These are phyloP conservation scores for Helostoma temminkii DNA, from an alignment of 2,797 vertebrate genomes.

Conservation along the genomic window DNA sequence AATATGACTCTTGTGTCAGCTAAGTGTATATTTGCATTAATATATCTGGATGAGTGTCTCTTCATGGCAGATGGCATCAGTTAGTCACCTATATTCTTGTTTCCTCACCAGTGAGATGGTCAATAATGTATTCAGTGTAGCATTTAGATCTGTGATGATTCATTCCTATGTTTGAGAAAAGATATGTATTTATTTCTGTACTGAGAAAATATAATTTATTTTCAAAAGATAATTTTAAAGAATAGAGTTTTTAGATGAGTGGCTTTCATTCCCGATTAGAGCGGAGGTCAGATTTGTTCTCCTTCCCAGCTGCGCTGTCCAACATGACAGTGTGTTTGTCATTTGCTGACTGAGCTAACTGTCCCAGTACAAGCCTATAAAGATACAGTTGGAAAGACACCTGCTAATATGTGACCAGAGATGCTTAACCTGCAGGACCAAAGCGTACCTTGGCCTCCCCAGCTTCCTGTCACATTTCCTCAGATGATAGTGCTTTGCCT, in stretches of 20 bases:
- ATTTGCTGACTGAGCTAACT: constrained; percentile 55
- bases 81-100: constrained; percentile 70
- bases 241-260: constrained; percentile 71
- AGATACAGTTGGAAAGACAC: constrained; percentile 46
- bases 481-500: constrained; percentile 62
- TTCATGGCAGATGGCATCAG: constrained; percentile 66
- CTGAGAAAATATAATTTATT: constrained; percentile 84
- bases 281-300: constrained; percentile 45
- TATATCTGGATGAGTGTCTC: constrained; percentile 66
- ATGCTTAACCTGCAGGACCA: constrained; percentile 75
- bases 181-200: constrained; percentile 84
- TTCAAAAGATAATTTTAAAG: constrained; percentile 77
- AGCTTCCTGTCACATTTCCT: constrained; percentile 47
- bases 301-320: constrained; percentile 64
- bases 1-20: constrained; percentile 48
- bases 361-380: constrained; percentile 37
- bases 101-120: constrained; percentile 63
- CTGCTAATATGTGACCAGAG: constrained; percentile 62
- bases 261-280: constrained; percentile 70
- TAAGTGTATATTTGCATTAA: constrained; percentile 71
- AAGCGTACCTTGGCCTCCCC: constrained; percentile 65
- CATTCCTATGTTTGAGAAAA: constrained; percentile 77
- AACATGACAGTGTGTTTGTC: constrained; percentile 54
- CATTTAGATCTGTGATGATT: constrained; percentile 78
- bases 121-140: constrained; percentile 73